These are phyloP conservation scores for Caenorhabditis plicata DNA, from an alignment of 2,888 invertebrate genomes.

Conservation along the genomic window DNA sequence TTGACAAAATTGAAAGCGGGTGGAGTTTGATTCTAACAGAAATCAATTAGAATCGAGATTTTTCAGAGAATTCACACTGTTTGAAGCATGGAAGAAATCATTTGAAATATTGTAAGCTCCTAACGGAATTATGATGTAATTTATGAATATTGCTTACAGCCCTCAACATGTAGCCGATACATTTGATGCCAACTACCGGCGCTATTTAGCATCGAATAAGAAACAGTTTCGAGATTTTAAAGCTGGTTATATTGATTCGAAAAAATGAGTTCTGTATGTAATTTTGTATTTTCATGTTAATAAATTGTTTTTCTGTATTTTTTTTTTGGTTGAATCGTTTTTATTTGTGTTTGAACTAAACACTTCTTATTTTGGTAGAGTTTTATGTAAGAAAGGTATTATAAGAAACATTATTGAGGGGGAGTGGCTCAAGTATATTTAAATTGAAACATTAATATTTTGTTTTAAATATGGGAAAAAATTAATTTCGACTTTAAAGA, in stretches of 20 bases:
- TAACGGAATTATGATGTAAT: background rate
- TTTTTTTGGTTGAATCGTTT: background rate
- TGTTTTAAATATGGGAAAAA: no score
- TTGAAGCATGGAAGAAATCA: background rate
- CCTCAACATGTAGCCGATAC: conserved; percentile 7
- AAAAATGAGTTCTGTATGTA: conserved; percentile 4
- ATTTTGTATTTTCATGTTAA: background rate
- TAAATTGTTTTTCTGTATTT: background rate
- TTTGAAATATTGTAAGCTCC: no score
- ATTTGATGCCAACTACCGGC: conserved; percentile 11
- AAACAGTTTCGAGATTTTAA: conserved; percentile 11
- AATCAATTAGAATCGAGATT: background rate
- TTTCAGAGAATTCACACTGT: conserved; percentile 9
- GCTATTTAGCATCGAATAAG: conserved; percentile 7
- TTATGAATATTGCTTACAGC: conserved; percentile 9
- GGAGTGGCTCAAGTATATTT: no score
- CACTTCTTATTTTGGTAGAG: no score
- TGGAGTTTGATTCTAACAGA: background rate
- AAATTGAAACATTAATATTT: no score
- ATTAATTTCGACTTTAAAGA: no score
- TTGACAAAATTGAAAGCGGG: background rate
- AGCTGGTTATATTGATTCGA: conserved; percentile 17
- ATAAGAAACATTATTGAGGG: no score
- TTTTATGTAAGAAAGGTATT: no score
- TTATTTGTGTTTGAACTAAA: no score